Conservation (phyloP, 2,888 invertebrate genomes). For the Drosophila dives region DNA sequence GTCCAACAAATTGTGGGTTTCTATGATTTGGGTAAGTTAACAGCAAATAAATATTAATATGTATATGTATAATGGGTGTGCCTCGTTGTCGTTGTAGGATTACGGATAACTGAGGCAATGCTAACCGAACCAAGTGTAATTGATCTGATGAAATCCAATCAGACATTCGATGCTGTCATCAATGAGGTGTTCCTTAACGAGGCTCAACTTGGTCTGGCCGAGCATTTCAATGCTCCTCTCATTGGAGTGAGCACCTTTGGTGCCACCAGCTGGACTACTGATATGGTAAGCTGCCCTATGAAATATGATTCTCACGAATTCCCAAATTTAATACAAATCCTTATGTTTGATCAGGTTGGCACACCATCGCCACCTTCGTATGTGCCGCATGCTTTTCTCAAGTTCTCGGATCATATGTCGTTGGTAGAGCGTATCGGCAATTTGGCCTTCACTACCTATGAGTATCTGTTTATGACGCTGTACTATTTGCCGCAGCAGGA, state of each 20-base stretch:
- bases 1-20: constrained; percentile 52
- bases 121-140: constrained; percentile 65
- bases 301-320: neutral
- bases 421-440: constrained; percentile 82
- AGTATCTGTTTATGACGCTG: constrained; percentile 63
- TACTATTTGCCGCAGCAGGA: constrained; percentile 81
- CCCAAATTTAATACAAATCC: neutral
- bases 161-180: constrained; percentile 84
- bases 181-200: constrained; percentile 84
- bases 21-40: constrained; percentile 69
- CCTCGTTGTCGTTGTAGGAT: constrained; percentile 4
- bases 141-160: constrained; percentile 76
- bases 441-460: constrained; percentile 66
- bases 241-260: constrained; percentile 80
- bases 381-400: constrained; percentile 75
- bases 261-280: constrained; percentile 80
- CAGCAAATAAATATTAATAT: neutral
- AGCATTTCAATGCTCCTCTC: constrained; percentile 81
- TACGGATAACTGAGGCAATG: constrained; percentile 61
- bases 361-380: constrained; percentile 83
- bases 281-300: constrained; percentile 57
- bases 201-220: constrained; percentile 82
- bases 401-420: constrained; percentile 82
- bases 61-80: neutral
- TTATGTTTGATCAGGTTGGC: constrained; percentile 53